These are phyloP conservation scores for Parazoanthus swiftii DNA, from an alignment of 92 coral and sea anemone species.

Conservation along the genomic window DNA sequence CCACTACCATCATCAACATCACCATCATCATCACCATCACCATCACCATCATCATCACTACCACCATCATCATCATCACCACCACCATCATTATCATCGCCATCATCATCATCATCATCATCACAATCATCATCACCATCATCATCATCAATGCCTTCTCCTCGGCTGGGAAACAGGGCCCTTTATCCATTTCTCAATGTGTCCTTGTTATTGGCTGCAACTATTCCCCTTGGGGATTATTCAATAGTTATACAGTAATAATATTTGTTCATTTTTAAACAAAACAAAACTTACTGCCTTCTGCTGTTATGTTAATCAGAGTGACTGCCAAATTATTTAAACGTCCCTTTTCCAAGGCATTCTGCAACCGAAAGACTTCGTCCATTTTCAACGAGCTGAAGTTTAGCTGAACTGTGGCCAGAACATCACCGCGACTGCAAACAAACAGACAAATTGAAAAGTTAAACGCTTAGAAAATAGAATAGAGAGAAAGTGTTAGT, in stretches of 20 bases:
- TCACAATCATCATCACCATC: too few relatives aligned
- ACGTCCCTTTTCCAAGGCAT: neutral
- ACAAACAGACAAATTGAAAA: neutral
- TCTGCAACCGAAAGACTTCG: neutral
- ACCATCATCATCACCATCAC: too few relatives aligned
- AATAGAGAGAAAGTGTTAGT: neutral
- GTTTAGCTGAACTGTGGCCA: slow-evolving; percentile 7
- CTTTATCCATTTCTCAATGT: too few relatives aligned
- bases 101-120: too few relatives aligned
- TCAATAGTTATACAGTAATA: neutral
- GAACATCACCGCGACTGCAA: slow-evolving; percentile 4
- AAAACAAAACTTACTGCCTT: neutral
- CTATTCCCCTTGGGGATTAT: too few relatives aligned
- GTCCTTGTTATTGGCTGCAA: too few relatives aligned
- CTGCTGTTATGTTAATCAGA: slow-evolving; percentile 24
- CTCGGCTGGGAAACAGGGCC: too few relatives aligned
- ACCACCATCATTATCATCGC: too few relatives aligned
- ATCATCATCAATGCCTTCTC: too few relatives aligned
- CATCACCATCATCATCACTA: too few relatives aligned
- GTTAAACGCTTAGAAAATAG: neutral
- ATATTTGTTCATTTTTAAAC: neutral
- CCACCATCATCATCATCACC: too few relatives aligned
- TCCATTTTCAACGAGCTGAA: slow-evolving; percentile 6
- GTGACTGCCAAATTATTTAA: neutral
- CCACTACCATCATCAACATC: too few relatives aligned